Evolutionary conservation across 2,888 invertebrate species (phyloP), one percentile per base, ranked within the genome.

Genomic region (Cephonodes hylas): DNA sequence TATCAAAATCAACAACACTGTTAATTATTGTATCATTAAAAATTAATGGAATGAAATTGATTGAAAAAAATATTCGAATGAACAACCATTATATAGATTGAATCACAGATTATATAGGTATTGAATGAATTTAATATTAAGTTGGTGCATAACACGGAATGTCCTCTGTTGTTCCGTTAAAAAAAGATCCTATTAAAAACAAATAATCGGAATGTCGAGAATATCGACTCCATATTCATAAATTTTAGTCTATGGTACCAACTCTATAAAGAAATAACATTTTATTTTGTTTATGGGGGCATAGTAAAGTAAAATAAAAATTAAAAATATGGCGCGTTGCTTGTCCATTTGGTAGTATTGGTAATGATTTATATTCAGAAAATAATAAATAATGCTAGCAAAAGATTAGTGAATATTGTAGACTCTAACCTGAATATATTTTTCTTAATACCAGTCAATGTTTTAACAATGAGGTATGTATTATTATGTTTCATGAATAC

Each of bases 401-500:
- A 20, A 44, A 44, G 3, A 18, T 44, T 44, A 8, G 20, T 44
- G 44, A 20, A 22, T 13, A 44, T 38, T 38, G n/a, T 4, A 38
- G 38, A 38, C n/a, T 38, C 13, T 38, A n/a, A 38, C 10, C 0
- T 38, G 10, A 4, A 38, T 38, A 1, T 38, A 3, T 38, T 38
- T 38, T 10, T n/a, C 3, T 38, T 4, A 38, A n/a, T 38, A 2
- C n/a, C n/a, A 38, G n/a, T 34, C 3, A 42, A 38, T 42, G 22
- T 15, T 7, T 58, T 10, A 42, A 65, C 62, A 67, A 71, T 70
- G 71, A 70, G 66, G 67, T 69, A 61, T 48, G 58, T 20, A 5
- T 13, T 15, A n/a, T 15, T 25, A 4, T 27, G 25, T 48, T 3
- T 23, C 2, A 22, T 13, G 10, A 18, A 25, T 25, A 45, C 10